Percentiles rank a stretch among this genome's conserved stretches.
phyloP scores from a whole-genome alignment of 2,797 vertebrate species.

The Periparus ater region DNA sequence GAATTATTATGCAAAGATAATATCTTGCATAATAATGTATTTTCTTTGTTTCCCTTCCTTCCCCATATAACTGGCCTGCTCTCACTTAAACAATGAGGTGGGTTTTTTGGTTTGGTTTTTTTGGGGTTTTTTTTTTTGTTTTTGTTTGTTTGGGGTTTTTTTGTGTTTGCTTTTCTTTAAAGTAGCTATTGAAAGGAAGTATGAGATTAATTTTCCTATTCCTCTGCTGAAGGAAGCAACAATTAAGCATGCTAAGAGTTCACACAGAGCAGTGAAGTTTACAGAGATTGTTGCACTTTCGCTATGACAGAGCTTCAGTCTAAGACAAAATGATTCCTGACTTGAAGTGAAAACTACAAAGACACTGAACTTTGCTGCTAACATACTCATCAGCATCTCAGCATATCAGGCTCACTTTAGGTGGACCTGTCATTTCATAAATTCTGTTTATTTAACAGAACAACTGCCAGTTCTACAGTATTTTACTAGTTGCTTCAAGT shows the following conservation, averaged over 20 bases:
- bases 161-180: background rate
- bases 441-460: background rate
- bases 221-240: background rate
- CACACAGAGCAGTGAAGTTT: background rate
- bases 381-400: accelerated
- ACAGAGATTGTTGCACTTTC: background rate
- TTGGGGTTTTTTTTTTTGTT: no score
- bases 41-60: background rate
- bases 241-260: background rate
- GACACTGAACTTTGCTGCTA: background rate
- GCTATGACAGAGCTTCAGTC: background rate
- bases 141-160: no score
- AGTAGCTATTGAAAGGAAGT: background rate
- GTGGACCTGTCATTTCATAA: background rate
- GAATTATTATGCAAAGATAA: background rate
- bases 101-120: no score
- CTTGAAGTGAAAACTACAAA: background rate
- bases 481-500: background rate
- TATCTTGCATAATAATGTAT: background rate
- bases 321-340: background rate
- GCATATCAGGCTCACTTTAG: accelerated
- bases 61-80: background rate
- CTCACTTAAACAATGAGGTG: background rate
- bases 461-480: background rate
- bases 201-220: background rate